Evolutionary conservation across 2,797 vertebrate species (phyloP).

Genomic region (Melanogrammus aeglefinus): DNA sequence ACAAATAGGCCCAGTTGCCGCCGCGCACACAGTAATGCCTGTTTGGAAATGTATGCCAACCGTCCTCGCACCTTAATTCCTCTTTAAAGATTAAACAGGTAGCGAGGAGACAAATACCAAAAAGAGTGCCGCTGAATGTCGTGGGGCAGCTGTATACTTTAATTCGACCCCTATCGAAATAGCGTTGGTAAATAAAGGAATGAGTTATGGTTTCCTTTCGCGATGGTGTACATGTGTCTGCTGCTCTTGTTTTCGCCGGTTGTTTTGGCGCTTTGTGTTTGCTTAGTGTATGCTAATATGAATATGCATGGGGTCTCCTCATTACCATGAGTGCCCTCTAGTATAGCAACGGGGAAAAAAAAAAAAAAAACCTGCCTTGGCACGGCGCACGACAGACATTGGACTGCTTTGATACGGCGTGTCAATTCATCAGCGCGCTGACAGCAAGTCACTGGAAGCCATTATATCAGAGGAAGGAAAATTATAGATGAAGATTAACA

Average conservation of each 20-base stretch:
- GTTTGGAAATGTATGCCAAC: conserved; percentile 86
- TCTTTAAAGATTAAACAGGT: conserved; percentile 74
- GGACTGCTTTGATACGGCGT: conserved; percentile 65
- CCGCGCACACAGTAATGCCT: conserved; percentile 77
- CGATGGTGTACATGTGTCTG: background rate
- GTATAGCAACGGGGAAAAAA: conserved; percentile 31
- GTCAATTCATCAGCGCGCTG: conserved; percentile 74
- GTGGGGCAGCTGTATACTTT: background rate
- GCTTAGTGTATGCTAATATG: conserved; percentile 45
- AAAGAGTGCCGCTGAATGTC: background rate
- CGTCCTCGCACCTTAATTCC: conserved; percentile 76
- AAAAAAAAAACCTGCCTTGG: conserved; percentile 43
- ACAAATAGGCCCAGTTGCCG: conserved; percentile 83
- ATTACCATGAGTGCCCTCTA: conserved; percentile 61
- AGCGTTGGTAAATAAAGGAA: background rate
- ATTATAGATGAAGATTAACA: conserved; percentile 80
- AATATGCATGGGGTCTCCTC: conserved; percentile 64
- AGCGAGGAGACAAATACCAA: conserved; percentile 59
- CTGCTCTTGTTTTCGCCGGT: background rate
- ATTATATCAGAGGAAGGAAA: conserved; percentile 75
- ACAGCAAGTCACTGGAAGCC: conserved; percentile 73
- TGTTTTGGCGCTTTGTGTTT: conserved; percentile 27
- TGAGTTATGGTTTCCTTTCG: background rate
- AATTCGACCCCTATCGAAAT: background rate
- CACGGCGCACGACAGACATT: conserved; percentile 51